phyloP scores from a whole-genome alignment of 2,797 vertebrate species.

The Clamator glandarius region DNA sequence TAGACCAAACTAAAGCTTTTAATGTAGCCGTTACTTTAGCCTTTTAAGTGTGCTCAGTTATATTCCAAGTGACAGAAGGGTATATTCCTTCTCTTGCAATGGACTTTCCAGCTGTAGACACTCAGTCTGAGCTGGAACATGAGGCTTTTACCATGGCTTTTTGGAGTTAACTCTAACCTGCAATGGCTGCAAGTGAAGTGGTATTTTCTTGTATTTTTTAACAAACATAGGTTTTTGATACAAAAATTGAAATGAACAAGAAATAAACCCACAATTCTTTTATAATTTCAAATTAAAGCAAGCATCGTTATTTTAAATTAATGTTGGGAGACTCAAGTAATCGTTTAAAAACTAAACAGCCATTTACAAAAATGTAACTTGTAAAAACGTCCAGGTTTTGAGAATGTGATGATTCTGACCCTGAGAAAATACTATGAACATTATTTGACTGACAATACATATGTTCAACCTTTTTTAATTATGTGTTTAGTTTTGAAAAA shows the following conservation, averaged over 20 bases:
- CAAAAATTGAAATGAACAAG: neutral
- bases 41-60: neutral
- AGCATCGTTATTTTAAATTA: neutral
- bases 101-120: neutral
- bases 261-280: too few species aligned
- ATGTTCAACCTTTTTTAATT: neutral
- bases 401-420: neutral
- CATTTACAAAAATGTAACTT: neutral
- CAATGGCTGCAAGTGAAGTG: neutral
- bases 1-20: neutral
- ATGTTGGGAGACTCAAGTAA: neutral
- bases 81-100: neutral
- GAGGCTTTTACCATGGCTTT: neutral
- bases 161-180: neutral
- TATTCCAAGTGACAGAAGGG: neutral
- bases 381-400: neutral
- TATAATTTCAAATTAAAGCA: neutral
- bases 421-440: neutral
- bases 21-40: neutral
- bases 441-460: neutral
- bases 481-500: neutral
- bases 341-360: neutral
- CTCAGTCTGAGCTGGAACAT: neutral
- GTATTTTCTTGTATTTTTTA: neutral
- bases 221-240: neutral